Percentiles rank a stretch among this genome's conserved stretches.
phyloP scores from a whole-genome alignment of 2,113 vertebrate genomes.

The Tragelaphus strepsiceros region DNA sequence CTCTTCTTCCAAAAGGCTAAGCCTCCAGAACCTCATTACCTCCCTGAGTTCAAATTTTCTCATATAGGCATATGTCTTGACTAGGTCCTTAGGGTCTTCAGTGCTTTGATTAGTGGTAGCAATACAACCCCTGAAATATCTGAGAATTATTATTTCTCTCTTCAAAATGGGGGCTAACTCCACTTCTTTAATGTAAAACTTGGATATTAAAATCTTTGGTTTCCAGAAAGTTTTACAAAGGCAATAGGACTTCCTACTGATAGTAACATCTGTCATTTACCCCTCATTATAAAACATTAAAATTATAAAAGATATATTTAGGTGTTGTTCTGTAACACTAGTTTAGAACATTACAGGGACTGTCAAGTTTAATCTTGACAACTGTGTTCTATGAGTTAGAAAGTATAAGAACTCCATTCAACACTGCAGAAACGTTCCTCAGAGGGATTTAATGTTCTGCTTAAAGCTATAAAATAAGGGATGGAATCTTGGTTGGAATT shows the following conservation, averaged over 20 bases:
- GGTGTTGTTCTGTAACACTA: not conserved
- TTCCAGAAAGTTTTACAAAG: not conserved
- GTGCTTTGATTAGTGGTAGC: not conserved
- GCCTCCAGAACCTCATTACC: not conserved
- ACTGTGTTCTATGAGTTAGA: not conserved
- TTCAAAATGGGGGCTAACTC: not conserved
- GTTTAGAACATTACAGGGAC: not conserved
- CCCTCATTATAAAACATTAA: not conserved
- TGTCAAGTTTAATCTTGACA: not conserved
- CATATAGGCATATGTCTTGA: not conserved
- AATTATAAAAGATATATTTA: not conserved
- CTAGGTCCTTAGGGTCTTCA: not conserved
- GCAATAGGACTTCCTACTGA: not conserved
- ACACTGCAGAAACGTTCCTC: not conserved
- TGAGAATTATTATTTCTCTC: not conserved
- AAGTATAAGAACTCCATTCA: not conserved
- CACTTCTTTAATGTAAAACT: not conserved
- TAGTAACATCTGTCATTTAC: not conserved
- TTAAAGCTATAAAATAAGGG: not conserved
- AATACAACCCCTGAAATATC: not conserved
- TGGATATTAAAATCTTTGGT: not conserved
- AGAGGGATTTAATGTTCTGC: not conserved
- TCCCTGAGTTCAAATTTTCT: not conserved
- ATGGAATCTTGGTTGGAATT: not conserved
- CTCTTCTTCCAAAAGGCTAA: not conserved